phyloP scores from a whole-genome alignment of 1,140 invertebrate species.

The Paramacrobiotus metropolitanus region DNA sequence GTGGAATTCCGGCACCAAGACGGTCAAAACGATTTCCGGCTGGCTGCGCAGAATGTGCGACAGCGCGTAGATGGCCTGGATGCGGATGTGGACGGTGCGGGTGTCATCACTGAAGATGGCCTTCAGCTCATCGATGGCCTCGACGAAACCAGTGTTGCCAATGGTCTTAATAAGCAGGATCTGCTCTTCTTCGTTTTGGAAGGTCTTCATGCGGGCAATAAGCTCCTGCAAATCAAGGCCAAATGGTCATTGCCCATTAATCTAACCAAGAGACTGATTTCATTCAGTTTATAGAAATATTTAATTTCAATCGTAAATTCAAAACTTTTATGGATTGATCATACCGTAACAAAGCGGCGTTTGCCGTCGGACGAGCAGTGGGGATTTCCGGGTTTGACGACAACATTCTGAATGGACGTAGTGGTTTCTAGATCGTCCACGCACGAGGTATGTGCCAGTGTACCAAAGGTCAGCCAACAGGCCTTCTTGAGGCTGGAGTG shows the following conservation, averaged over 20 bases:
- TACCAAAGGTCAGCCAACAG: slow-evolving; percentile 3
- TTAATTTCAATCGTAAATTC: too few species aligned
- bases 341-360: too few species aligned
- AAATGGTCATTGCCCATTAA: too few species aligned
- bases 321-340: too few species aligned
- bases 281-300: too few species aligned
- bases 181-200: neutral
- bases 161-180: neutral
- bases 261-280: too few species aligned
- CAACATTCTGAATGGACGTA: neutral
- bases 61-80: neutral
- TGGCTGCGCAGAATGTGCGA: neutral
- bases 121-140: neutral
- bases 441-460: neutral
- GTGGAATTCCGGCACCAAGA: neutral
- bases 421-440: neutral
- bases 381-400: neutral
- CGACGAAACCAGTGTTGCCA: slow-evolving; percentile 4
- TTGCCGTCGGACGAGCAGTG: too few species aligned
- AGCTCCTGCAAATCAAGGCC: neutral
- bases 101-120: neutral
- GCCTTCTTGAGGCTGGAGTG: neutral
- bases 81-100: neutral
- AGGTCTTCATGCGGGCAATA: neutral
- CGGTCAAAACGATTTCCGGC: neutral